A percentile compares a stretch with the other conserved stretches of the same genome.
phyloP scores from a whole-genome alignment of 2,797 vertebrate genomes.

The Oreochromis grahami region DNA sequence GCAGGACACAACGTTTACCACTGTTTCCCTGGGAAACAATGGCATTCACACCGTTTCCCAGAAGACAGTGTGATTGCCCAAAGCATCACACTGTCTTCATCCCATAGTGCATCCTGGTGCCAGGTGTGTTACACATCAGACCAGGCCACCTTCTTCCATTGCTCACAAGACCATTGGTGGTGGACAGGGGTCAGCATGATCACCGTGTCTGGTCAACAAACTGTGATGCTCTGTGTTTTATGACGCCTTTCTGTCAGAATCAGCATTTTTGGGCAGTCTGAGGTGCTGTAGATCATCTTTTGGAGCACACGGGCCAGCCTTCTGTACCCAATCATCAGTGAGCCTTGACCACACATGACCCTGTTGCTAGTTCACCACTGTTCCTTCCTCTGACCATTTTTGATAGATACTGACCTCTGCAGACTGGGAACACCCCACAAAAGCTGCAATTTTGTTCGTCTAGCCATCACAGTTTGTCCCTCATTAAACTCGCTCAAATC shows the following conservation, averaged over 20 bases:
- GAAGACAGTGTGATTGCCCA: background rate
- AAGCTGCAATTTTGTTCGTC: background rate
- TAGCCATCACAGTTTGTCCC: background rate
- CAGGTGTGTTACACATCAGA: too few species aligned
- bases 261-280: accelerated
- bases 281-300: accelerated
- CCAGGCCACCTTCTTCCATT: too few species aligned
- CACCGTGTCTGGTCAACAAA: background rate
- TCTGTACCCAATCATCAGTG: background rate
- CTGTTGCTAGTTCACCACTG: background rate
- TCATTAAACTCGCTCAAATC: background rate
- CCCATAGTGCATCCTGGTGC: too few species aligned
- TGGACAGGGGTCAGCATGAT: accelerated
- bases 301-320: background rate
- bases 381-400: accelerated
- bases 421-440: background rate
- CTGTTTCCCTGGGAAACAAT: too few species aligned
- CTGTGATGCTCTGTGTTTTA: background rate
- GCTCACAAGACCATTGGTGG: too few species aligned
- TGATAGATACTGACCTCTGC: background rate
- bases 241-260: background rate
- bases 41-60: background rate
- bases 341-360: background rate
- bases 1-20: background rate
- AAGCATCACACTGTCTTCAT: background rate